A percentile compares a stretch with the other conserved stretches of the same genome.
Conservation (phyloP, 2,113 vertebrate genomes). For the Catharus bicknelli region DNA sequence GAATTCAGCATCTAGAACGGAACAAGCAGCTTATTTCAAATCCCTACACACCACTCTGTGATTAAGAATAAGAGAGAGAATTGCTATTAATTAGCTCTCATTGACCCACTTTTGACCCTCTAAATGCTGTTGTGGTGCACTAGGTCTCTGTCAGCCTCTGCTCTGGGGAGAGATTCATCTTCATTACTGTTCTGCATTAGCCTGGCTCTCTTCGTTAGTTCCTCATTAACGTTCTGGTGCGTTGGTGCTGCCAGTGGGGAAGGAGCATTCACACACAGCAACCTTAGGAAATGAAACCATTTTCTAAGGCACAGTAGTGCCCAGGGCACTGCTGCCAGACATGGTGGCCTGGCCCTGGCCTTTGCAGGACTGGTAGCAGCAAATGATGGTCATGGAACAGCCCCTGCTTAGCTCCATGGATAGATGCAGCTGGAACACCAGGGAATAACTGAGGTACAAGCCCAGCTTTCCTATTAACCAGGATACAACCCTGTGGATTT, state of each 20-base stretch:
- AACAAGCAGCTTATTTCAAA: constrained; percentile 14
- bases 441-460: background rate
- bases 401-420: background rate
- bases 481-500: background rate
- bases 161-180: constrained; percentile 48
- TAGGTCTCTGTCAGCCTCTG: background rate
- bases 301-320: background rate
- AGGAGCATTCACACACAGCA: background rate
- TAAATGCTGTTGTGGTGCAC: background rate
- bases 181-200: constrained; percentile 35
- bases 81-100: constrained; percentile 52
- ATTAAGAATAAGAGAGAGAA: constrained; percentile 37
- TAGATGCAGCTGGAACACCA: background rate
- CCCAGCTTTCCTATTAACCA: background rate
- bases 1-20: background rate
- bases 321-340: background rate
- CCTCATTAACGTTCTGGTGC: background rate
- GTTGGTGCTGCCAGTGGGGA: background rate
- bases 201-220: background rate
- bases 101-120: constrained; percentile 50
- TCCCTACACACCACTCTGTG: background rate
- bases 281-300: background rate
- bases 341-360: background rate
- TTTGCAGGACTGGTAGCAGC: background rate
- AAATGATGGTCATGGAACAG: background rate